phyloP scores from a whole-genome alignment of 1,140 invertebrate species.

The Trichonephila clavipes region DNA sequence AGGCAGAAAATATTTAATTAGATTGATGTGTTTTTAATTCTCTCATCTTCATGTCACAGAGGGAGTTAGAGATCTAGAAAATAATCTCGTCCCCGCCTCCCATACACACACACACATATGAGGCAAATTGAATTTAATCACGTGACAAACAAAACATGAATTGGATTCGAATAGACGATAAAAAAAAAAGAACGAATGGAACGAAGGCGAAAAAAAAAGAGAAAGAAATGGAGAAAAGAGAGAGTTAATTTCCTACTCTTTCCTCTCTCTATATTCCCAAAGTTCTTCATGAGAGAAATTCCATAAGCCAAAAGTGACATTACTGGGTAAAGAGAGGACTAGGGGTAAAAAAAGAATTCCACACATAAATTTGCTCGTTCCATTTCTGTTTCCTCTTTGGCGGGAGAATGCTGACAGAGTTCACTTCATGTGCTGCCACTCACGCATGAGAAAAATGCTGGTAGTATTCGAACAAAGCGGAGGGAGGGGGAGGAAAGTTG shows the following conservation, averaged over 20 bases:
- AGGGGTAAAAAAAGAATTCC: background rate
- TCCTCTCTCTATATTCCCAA: background rate
- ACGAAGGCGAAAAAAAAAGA: too few species aligned
- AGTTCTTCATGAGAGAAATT: constrained; percentile 30
- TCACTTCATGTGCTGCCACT: constrained; percentile 40
- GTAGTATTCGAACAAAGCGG: constrained; percentile 22
- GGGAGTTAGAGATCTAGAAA: background rate
- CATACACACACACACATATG: background rate
- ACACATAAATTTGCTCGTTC: constrained; percentile 40
- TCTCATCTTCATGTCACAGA: background rate
- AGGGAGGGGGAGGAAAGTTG: background rate
- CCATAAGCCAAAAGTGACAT: constrained; percentile 30
- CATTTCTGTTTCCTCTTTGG: constrained; percentile 27
- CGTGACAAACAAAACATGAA: constrained; percentile 31
- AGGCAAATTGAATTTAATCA: constrained; percentile 34
- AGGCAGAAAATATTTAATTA: background rate
- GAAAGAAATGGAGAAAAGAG: constrained; percentile 19
- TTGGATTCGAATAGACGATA: constrained; percentile 6
- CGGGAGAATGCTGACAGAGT: constrained; percentile 33
- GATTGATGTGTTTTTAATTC: constrained; percentile 25
- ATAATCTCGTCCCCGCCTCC: background rate
- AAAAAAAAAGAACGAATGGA: background rate
- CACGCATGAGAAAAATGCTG: constrained; percentile 33
- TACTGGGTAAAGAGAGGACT: constrained; percentile 10
- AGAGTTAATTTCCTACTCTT: constrained; percentile 35